A percentile compares a stretch with the other conserved stretches of the same genome.
These are phyloP conservation scores for Phrynocephalus vlangalii DNA, from an alignment of 2,797 vertebrate species.

Conservation along the genomic window DNA sequence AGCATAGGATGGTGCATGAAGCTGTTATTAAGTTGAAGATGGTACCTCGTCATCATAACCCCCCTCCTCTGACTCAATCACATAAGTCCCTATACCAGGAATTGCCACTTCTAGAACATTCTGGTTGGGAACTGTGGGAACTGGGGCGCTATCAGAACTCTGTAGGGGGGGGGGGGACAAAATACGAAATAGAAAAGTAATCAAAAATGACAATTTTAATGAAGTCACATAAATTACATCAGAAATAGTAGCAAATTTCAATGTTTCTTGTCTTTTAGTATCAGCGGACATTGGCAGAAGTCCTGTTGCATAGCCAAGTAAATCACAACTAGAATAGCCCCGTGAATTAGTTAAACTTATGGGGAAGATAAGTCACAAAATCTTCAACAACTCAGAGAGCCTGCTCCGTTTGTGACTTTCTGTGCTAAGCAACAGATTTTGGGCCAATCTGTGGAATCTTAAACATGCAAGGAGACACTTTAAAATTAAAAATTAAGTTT, in stretches of 20 bases:
- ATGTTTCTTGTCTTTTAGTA: background rate
- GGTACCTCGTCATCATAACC: slow-evolving; percentile 99
- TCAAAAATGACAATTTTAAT: slow-evolving; percentile 1
- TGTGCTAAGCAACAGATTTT: too few species aligned
- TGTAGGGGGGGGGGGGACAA: slow-evolving; percentile 60
- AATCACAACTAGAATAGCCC: too few species aligned
- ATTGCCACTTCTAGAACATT: slow-evolving; percentile 94
- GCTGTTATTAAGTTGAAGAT: slow-evolving; percentile 56
- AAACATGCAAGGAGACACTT: slow-evolving; percentile 1
- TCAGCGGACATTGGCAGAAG: too few species aligned
- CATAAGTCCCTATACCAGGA: slow-evolving; percentile 93
- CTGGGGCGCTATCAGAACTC: slow-evolving; percentile 80
- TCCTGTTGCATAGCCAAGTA: too few species aligned
- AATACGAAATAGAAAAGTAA: slow-evolving; percentile 10
- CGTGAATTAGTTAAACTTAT: too few species aligned
- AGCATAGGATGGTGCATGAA: slow-evolving; percentile 70
- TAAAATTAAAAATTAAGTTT: slow-evolving; percentile 6
- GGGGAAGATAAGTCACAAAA: too few species aligned
- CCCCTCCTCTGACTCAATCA: slow-evolving; percentile 95
- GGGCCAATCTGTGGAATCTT: background rate
- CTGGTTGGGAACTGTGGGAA: slow-evolving; percentile 82
- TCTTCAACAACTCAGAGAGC: too few species aligned
- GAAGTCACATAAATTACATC: slow-evolving; percentile 1
- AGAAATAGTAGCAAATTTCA: background rate
- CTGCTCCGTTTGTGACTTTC: too few species aligned